Conservation (phyloP, 2,888 invertebrate species). For the Phengaris arion region DNA sequence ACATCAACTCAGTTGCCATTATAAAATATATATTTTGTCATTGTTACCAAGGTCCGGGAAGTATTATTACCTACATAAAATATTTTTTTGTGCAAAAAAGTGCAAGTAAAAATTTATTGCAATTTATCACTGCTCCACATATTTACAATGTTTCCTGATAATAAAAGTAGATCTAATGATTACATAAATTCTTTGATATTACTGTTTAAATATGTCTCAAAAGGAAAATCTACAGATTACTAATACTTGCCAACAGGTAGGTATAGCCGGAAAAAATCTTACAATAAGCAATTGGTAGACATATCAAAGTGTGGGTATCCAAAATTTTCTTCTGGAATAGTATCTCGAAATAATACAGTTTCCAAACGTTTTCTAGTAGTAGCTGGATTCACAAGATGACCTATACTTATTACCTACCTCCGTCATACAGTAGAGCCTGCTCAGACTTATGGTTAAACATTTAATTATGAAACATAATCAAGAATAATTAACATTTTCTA, state of each 20-base stretch:
- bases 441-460: not conserved
- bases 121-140: not conserved
- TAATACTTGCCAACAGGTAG: not conserved
- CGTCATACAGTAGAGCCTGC: not conserved
- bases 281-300: too few species aligned
- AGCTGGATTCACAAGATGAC: not conserved
- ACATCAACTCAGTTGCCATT: too few species aligned
- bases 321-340: too few species aligned
- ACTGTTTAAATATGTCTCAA: not conserved
- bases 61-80: not conserved
- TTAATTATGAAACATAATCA: slow-evolving; percentile 9
- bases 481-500: slow-evolving; percentile 6
- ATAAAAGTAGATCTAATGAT: not conserved
- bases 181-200: not conserved
- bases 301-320: too few species aligned
- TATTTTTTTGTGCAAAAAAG: not conserved
- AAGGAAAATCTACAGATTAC: not conserved
- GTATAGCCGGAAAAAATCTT: too few species aligned
- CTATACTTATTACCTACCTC: not conserved
- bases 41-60: too few species aligned
- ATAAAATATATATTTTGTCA: too few species aligned
- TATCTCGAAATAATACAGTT: too few species aligned
- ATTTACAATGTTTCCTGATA: slow-evolving; percentile 6
- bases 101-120: not conserved
- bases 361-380: too few species aligned